These are phyloP conservation scores for Campopleginae sp. DNA, from an alignment of 2,888 invertebrate genomes.

Conservation along the genomic window DNA sequence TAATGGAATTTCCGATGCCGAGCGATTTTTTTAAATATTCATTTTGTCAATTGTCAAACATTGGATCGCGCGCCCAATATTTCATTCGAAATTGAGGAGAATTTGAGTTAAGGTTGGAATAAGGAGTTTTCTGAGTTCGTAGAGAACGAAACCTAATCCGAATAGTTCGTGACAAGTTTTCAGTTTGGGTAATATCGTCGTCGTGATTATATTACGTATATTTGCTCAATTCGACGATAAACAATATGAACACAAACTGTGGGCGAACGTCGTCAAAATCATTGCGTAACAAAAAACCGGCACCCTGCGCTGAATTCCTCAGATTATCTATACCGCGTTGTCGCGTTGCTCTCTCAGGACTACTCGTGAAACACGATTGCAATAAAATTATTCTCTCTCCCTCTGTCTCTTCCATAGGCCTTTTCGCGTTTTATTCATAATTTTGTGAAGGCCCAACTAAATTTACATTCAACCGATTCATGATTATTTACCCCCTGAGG, in stretches of 20 bases:
- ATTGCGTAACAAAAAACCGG: slow-evolving; percentile 64
- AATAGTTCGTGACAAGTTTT: slow-evolving; percentile 13
- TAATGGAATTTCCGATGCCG: neutral
- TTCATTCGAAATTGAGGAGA: neutral
- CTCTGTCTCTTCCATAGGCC: slow-evolving; percentile 11
- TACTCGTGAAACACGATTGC: slow-evolving; percentile 50
- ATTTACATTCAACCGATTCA: neutral
- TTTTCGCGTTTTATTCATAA: slow-evolving; percentile 52
- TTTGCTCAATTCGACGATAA: slow-evolving; percentile 56
- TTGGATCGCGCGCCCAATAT: neutral
- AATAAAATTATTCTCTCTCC: slow-evolving; percentile 54
- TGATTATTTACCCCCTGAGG: neutral
- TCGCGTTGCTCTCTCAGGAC: slow-evolving; percentile 39
- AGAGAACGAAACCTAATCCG: neutral
- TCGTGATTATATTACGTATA: slow-evolving; percentile 34
- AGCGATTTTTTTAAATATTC: neutral
- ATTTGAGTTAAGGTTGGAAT: neutral
- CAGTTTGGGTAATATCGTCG: slow-evolving; percentile 42
- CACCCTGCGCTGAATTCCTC: slow-evolving; percentile 51
- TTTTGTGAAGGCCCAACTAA: neutral
- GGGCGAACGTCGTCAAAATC: slow-evolving; percentile 50
- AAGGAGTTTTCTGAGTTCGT: neutral
- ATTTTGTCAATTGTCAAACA: neutral
- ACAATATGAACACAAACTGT: slow-evolving; percentile 47
- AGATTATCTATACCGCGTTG: slow-evolving; percentile 44